Evolutionary conservation across 2,113 vertebrate species (phyloP), one percentile per base, ranked within the genome.

Genomic region (Oceanites oceanicus): DNA sequence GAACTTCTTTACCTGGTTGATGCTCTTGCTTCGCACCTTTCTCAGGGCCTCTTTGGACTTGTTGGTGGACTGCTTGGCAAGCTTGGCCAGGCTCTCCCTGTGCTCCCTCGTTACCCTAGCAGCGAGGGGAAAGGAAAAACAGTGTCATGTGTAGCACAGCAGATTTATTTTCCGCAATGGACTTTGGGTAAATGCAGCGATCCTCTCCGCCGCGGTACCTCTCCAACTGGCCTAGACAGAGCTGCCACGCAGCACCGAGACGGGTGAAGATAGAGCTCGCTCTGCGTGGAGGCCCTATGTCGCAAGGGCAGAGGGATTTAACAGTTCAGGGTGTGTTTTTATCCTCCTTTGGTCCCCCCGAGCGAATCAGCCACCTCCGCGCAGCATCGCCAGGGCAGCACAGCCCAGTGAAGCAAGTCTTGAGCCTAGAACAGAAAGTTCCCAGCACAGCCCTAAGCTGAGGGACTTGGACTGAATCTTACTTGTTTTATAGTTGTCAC

Each of bases 21-120:
- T 55, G 3, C 99, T 98, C 18, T 97, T 98, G 26, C 98, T 93
- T 9, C 99, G 98, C 27, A 99, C 98, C 65, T 95, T 99, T 88
- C 99, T 98, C 95, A 99, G 96, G 0, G 98, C 98, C 29, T 99
- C 99, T 96, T 99, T 99, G 73, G 99, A 98, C 86, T 99, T 99
- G 98, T 99, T 99, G 96, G 99, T 98, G 18, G 98, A 96, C 97
- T 99, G 99, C 90, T 99, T 99, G 85, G 99, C 99, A 56, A 99
- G 90, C 95, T 99, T 99, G 85, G 95, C 94, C 52, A 99, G 98
- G 97, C 97, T 99, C 95, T 99, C 99, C 71, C 99, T 95, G 98
- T 99, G 99, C 66, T 99, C 99, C 3, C 99, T 98, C 0, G 99
- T 99, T 49, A 99, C 98, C 96, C 99, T 99, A 18, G 88, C 15